phyloP scores from a whole-genome alignment of 2,797 vertebrate genomes.

The Poecilia picta region DNA sequence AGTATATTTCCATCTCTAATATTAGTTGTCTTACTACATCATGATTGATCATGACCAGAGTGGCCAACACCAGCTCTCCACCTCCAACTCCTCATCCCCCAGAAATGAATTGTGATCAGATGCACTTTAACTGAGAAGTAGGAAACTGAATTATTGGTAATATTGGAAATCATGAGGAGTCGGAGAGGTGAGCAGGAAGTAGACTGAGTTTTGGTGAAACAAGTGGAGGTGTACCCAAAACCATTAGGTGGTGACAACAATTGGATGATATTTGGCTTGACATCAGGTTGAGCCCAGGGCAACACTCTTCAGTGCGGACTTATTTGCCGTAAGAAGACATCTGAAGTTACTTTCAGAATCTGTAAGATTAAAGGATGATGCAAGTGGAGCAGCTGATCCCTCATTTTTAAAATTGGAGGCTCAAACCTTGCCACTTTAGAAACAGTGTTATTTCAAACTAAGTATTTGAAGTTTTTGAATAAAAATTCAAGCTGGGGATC shows the following conservation, averaged over 20 bases:
- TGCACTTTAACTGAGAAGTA: slow-evolving; percentile 60
- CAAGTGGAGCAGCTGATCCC: not conserved
- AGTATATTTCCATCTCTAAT: slow-evolving; percentile 67
- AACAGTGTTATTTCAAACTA: not conserved
- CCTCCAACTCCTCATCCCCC: slow-evolving; percentile 64
- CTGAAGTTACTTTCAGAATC: not conserved
- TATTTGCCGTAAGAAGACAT: not conserved
- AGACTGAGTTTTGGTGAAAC: slow-evolving; percentile 43
- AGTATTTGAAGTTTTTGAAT: not conserved
- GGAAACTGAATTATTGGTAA: slow-evolving; percentile 70
- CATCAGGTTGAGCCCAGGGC: not conserved
- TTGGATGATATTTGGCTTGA: not conserved
- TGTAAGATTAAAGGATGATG: not conserved
- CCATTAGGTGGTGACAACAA: not conserved
- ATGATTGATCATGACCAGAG: slow-evolving; percentile 76
- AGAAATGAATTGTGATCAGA: slow-evolving; percentile 73
- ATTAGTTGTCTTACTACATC: slow-evolving; percentile 75
- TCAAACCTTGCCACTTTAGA: not conserved
- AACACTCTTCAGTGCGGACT: not conserved
- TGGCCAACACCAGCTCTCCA: slow-evolving; percentile 73
- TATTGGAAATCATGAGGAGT: slow-evolving; percentile 34
- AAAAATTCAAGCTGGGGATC: not conserved
- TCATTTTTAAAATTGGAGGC: not conserved
- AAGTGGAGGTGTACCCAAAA: not conserved
- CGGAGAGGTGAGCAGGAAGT: slow-evolving; percentile 42